A percentile compares a stretch with the other conserved stretches of the same genome.
Conservation (phyloP, 2,888 invertebrate genomes). For the Sesia bembeciformis region DNA sequence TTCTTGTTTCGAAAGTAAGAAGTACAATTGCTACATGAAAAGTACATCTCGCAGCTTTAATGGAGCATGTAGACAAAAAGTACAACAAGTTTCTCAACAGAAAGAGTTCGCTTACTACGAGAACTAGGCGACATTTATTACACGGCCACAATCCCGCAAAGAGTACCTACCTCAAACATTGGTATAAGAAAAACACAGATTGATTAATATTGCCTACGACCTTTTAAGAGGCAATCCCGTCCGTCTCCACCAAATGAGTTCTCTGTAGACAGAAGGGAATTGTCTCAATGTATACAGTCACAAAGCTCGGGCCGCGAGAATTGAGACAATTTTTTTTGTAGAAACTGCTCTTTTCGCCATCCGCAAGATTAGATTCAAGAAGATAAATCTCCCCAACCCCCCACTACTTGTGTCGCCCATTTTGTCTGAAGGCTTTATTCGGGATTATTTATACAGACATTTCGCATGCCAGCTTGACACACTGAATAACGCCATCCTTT, state of each 20-base stretch:
- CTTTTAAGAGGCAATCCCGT: conserved; percentile 18
- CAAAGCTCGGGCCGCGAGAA: conserved; percentile 30
- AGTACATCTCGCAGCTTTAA: too few relatives aligned
- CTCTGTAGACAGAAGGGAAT: conserved; percentile 38
- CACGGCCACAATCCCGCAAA: not conserved
- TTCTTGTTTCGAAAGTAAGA: too few relatives aligned
- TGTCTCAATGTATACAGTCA: conserved; percentile 37
- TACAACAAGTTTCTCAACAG: too few relatives aligned
- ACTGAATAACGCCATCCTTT: conserved; percentile 27
- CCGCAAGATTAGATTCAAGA: conserved; percentile 68
- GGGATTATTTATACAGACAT: conserved; percentile 42
- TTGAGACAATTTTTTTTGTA: conserved; percentile 47
- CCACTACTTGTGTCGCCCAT: conserved; percentile 29
- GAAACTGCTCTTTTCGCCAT: conserved; percentile 63
- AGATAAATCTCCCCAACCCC: conserved; percentile 63
- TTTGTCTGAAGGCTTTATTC: conserved; percentile 42
- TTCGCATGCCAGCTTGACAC: conserved; percentile 6
- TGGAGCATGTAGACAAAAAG: too few relatives aligned
- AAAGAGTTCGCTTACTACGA: not conserved
- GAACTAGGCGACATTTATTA: not conserved
- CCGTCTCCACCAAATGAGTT: conserved; percentile 38
- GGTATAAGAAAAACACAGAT: not conserved
- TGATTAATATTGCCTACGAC: not conserved
- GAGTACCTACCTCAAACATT: not conserved
- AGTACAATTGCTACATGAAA: too few relatives aligned